A percentile compares a stretch with the other conserved stretches of the same genome.
These are phyloP conservation scores for Cichlasoma orientale DNA, from an alignment of 2,797 vertebrate genomes.

Conservation along the genomic window DNA sequence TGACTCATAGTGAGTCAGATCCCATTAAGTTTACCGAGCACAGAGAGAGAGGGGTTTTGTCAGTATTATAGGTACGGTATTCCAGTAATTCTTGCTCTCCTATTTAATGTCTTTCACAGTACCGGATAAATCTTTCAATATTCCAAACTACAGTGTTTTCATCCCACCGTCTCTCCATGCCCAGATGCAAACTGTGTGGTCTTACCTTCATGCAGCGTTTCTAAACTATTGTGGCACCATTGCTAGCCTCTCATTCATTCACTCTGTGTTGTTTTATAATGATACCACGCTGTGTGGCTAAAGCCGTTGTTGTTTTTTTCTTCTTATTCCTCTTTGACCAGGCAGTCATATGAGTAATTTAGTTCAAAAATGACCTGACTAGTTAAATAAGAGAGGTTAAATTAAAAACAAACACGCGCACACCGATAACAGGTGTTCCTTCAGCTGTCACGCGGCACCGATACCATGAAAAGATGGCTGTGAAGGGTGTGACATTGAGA, in stretches of 20 bases:
- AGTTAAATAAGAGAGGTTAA: conserved; percentile 49
- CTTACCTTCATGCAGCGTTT: conserved; percentile 13
- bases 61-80: background rate
- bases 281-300: background rate
- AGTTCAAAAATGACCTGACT: conserved; percentile 33
- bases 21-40: background rate
- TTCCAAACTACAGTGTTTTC: background rate
- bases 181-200: conserved; percentile 13
- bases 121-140: background rate
- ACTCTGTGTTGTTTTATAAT: background rate
- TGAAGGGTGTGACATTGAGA: conserved; percentile 13
- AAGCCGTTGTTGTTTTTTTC: background rate
- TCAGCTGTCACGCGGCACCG: conserved; percentile 17
- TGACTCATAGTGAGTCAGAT: background rate
- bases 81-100: background rate
- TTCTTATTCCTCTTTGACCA: background rate
- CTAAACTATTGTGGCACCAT: background rate
- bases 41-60: background rate
- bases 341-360: conserved; percentile 14
- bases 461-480: conserved; percentile 42
- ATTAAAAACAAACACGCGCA: conserved; percentile 46
- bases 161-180: background rate
- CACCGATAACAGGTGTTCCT: conserved; percentile 40
- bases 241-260: background rate
- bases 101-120: background rate